Evolutionary conservation across 2,797 vertebrate genomes (phyloP), one percentile per base, ranked within the genome.

Genomic region (Garrulus glandarius): DNA sequence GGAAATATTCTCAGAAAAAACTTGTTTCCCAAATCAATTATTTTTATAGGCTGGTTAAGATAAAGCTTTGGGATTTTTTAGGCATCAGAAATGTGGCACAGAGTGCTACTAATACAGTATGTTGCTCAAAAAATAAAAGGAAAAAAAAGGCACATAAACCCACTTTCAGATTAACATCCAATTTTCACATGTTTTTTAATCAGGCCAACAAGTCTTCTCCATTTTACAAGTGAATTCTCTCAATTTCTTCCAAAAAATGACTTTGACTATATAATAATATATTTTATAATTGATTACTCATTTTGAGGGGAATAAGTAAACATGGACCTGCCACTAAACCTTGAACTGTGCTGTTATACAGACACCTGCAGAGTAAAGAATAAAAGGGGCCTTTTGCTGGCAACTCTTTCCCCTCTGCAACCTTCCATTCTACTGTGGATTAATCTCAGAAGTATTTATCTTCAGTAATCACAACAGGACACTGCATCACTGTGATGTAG

Each of bases 381-480:
- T 0, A 68, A 41, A 64, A 68, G 1, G 5, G 2, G 7, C 1
- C 3, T 68, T 69, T 30, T 4, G 3, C 18, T 57, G 29, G 1
- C 16, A 79, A 22, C 11, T 41, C 20, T 46, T 79, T 57, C 7
- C 5, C n/a, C n/a, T 57, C 21, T 46, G 15, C 22, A 65, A 5
- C 5, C 4, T 76, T 76, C 5, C 44, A n/a, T 49, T 44, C n/a
- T 65, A 23, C 10, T 36, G 7, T 7, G 6, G 10, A 30, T 47
- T 87, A 74, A 41, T 59, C 13, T 50, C n/a, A 46, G 46, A 72
- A 70, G 3, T 39, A 55, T 39, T 61, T 70, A 30, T 10, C 20
- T 23, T 59, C 26, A 36, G 26, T 43, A 44, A 47, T 1, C 17
- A 39, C 17, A 57, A 15, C 8, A 59, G 10, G 36, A 39, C 30